These are phyloP conservation scores for Actenoides lindsayi DNA, from an alignment of 2,113 vertebrate genomes.

Conservation along the genomic window DNA sequence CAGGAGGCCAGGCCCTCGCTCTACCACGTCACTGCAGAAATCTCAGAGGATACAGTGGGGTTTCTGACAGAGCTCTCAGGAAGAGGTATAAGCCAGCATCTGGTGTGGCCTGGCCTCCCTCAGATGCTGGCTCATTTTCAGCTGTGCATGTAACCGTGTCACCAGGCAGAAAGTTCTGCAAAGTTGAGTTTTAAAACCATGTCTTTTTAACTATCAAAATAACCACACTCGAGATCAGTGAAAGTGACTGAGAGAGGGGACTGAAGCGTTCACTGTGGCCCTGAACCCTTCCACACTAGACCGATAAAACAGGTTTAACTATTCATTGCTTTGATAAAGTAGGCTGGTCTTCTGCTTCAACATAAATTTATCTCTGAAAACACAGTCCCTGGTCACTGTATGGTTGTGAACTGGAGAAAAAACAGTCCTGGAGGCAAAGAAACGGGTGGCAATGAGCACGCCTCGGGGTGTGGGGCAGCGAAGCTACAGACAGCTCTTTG, in stretches of 20 bases:
- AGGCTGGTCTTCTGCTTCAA: not conserved
- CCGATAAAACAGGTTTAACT: not conserved
- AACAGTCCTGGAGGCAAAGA: fast-evolving
- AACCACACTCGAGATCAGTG: not conserved
- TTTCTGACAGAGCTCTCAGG: not conserved
- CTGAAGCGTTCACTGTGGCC: not conserved
- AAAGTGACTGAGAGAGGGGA: not conserved
- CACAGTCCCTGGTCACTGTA: too few relatives aligned
- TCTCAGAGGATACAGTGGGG: not conserved
- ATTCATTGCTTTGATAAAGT: not conserved
- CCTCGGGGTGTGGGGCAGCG: fast-evolving
- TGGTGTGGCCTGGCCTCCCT: not conserved
- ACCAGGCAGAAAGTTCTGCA: not conserved
- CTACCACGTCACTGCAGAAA: not conserved
- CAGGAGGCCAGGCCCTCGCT: not conserved
- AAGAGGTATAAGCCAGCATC: not conserved
- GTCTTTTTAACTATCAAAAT: not conserved
- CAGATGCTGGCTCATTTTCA: not conserved
- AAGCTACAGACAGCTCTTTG: not conserved
- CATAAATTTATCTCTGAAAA: not conserved
- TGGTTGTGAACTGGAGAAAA: too few relatives aligned
- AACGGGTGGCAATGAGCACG: not conserved
- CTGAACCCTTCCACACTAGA: not conserved
- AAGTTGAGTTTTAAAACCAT: not conserved
- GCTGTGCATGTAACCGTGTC: not conserved